These are phyloP conservation scores for Microcaecilia unicolor DNA, from an alignment of 2,797 vertebrate species.

Conservation along the genomic window DNA sequence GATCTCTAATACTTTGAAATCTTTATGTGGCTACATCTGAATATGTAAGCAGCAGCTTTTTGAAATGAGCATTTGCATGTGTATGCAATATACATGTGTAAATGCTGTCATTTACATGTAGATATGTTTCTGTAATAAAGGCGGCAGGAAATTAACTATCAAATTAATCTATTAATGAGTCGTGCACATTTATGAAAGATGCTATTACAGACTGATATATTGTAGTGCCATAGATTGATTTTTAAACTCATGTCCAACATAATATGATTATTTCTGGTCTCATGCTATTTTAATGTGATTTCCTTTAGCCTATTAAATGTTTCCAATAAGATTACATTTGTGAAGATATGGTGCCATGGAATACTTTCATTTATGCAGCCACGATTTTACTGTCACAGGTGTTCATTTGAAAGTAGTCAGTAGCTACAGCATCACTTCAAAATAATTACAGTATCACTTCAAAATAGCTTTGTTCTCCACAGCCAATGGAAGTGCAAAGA, in stretches of 20 bases:
- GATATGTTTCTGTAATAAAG: too few species aligned
- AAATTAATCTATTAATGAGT: too few species aligned
- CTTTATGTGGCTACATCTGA: too few species aligned
- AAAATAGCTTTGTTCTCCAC: background rate
- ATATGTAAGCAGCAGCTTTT: too few species aligned
- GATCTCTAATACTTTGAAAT: too few species aligned
- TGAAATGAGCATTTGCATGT: too few species aligned
- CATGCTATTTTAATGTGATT: background rate
- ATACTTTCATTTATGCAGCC: background rate
- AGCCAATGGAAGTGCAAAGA: constrained; percentile 1
- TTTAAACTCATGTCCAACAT: background rate
- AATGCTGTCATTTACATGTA: too few species aligned
- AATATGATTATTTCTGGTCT: background rate
- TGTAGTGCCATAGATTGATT: background rate
- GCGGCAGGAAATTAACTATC: too few species aligned
- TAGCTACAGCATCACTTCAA: too few species aligned
- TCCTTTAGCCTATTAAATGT: background rate
- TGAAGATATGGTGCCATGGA: background rate
- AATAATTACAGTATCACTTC: background rate
- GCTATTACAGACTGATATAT: too few species aligned
- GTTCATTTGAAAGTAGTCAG: background rate
- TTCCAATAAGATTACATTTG: background rate
- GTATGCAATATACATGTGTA: too few species aligned
- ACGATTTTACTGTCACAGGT: background rate
- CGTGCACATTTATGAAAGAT: too few species aligned